phyloP scores from a whole-genome alignment of 2,888 invertebrate species.

The Aproaerema taeniolella region DNA sequence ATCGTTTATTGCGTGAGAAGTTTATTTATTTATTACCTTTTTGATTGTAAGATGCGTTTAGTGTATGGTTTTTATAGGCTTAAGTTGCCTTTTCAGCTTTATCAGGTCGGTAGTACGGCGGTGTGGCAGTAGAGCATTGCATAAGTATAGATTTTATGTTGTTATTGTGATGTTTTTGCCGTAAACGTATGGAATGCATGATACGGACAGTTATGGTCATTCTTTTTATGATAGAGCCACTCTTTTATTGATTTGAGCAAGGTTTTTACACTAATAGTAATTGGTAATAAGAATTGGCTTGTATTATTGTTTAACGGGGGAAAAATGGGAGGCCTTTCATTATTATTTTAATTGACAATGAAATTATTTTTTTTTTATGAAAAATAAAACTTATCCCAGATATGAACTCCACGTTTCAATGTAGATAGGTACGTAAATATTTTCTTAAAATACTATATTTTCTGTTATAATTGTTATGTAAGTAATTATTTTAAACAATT shows the following conservation, averaged over 20 bases:
- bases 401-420: too few species aligned
- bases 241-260: conserved; percentile 49
- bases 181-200: conserved; percentile 69
- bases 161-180: conserved; percentile 74
- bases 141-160: conserved; percentile 76
- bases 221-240: conserved; percentile 51
- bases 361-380: too few species aligned
- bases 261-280: neutral
- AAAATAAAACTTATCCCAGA: too few species aligned
- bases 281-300: neutral
- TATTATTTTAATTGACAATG: too few species aligned
- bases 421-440: too few species aligned
- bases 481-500: too few species aligned
- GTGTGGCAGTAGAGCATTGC: conserved; percentile 75
- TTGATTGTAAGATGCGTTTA: conserved; percentile 66
- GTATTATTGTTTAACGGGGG: too few species aligned
- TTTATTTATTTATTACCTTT: conserved; percentile 71
- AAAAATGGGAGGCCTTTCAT: too few species aligned
- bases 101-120: conserved; percentile 73
- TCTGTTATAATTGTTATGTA: too few species aligned
- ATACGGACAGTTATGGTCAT: conserved; percentile 64
- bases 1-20: conserved; percentile 66
- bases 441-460: too few species aligned
- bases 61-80: conserved; percentile 78
- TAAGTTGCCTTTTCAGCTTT: conserved; percentile 78